A percentile compares a stretch with the other conserved stretches of the same genome.
Conservation (phyloP, 2,797 vertebrate species). For the Picus viridis region DNA sequence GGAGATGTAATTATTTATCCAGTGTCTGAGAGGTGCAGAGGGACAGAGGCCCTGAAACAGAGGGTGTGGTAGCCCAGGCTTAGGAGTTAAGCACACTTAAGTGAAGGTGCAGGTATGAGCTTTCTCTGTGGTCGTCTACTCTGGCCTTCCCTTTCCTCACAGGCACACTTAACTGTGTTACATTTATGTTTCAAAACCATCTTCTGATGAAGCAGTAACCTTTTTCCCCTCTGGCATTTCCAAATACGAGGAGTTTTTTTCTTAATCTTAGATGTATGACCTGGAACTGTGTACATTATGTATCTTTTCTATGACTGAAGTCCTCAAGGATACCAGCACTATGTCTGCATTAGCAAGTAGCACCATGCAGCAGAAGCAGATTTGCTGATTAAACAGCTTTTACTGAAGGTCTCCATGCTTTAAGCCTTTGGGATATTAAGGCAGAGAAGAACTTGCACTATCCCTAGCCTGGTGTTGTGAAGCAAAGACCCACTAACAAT, state of each 20-base stretch:
- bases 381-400: background rate
- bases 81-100: background rate
- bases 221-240: slow-evolving; percentile 14
- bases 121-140: background rate
- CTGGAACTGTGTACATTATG: background rate
- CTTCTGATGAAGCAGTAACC: slow-evolving; percentile 22
- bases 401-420: background rate
- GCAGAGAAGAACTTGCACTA: background rate
- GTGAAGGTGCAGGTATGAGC: accelerated
- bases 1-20: background rate
- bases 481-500: background rate
- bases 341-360: background rate
- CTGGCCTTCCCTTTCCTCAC: background rate
- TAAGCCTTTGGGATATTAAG: background rate
- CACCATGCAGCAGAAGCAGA: background rate
- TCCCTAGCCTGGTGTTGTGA: background rate
- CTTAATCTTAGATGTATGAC: background rate
- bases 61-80: background rate
- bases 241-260: background rate
- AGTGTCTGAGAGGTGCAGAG: background rate
- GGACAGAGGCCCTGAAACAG: background rate
- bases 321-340: background rate
- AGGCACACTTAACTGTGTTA: background rate
- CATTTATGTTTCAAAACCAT: background rate
- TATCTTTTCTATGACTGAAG: background rate